Percentiles rank a stretch among this genome's conserved stretches.
These are phyloP conservation scores for Hucho hucho DNA, from an alignment of 2,113 vertebrate species.

Conservation along the genomic window DNA sequence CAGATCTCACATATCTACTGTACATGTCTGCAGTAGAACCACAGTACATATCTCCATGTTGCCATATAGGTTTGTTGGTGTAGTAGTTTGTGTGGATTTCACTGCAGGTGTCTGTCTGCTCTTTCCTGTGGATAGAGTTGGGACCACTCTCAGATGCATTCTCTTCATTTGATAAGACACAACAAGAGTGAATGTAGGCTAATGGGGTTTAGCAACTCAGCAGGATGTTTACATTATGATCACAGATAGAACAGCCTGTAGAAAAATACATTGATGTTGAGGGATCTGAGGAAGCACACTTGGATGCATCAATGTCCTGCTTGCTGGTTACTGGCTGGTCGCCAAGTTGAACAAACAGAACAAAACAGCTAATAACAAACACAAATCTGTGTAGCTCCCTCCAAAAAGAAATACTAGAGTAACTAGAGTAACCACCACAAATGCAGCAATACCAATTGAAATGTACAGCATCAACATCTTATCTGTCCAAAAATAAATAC, in stretches of 20 bases:
- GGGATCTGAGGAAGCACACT: neutral
- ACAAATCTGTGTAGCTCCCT: neutral
- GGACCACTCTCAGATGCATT: neutral
- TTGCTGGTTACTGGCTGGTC: neutral
- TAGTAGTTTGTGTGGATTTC: neutral
- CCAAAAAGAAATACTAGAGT: no score
- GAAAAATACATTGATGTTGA: constrained; percentile 23
- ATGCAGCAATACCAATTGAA: constrained; percentile 14
- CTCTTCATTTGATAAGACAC: neutral
- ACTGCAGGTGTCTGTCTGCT: neutral
- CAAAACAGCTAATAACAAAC: neutral
- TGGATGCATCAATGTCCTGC: neutral
- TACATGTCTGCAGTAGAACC: no score
- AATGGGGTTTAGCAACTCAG: no score
- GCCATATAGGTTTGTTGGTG: constrained; percentile 23
- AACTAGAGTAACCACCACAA: constrained; percentile 27
- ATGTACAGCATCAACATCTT: constrained; percentile 29
- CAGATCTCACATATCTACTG: neutral
- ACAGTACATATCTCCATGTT: constrained; percentile 40
- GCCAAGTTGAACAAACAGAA: neutral
- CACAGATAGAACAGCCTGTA: neutral
- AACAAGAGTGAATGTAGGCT: no score
- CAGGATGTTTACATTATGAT: no score
- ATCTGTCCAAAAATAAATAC: constrained; percentile 45
- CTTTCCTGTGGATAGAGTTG: constrained; percentile 25